Evolutionary conservation across 2,113 vertebrate genomes (phyloP), one percentile per base, ranked within the genome.

Genomic region (Dryoscopus gambensis): DNA sequence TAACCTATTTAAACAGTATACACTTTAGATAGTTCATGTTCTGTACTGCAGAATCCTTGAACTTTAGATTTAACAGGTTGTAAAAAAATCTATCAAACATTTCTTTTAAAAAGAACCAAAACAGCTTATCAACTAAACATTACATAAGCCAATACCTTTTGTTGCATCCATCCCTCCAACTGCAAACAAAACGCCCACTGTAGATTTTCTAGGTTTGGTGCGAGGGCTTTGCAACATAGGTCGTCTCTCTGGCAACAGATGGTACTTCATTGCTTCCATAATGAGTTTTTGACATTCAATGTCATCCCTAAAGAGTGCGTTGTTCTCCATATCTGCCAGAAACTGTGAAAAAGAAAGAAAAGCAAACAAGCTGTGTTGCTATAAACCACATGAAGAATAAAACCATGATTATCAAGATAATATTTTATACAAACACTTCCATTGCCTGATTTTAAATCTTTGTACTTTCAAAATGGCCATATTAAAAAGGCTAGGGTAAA

Each of bases 221-320:
- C 99, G 98, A 50, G 99, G 99, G 95, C 99, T 99, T 96, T 99
- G 99, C 91, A 99, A 98, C 97, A 99, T 98, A 47, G 99, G 99
- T 63, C 99, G 98, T 75, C 99, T 98, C 95, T 99, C 99, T 56
- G 99, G 99, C 96, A 99, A 96, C 93, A 99, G 98, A 96, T 99
- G 99, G 98, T 99, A 99, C 97, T 99, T 99, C 99, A 99, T 99
- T 76, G 99, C 99, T 97, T 99, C 99, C 99, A 99, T 99, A 90
- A 99, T 98, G 79, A 99, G 98, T 82, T 99, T 99, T 95, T 99
- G 99, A 98, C 99, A 99, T 93, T 99, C 99, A 89, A 99, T 99
- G 69, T 99, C 99, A 98, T 99, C 99, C 67, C 98, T 98, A 60
- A 99, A 99, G 80, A 99, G 98, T 62, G 97, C 90, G 84, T 99